Evolutionary conservation across 2,888 invertebrate genomes (phyloP).

Genomic region (Neoascia interrupta): DNA sequence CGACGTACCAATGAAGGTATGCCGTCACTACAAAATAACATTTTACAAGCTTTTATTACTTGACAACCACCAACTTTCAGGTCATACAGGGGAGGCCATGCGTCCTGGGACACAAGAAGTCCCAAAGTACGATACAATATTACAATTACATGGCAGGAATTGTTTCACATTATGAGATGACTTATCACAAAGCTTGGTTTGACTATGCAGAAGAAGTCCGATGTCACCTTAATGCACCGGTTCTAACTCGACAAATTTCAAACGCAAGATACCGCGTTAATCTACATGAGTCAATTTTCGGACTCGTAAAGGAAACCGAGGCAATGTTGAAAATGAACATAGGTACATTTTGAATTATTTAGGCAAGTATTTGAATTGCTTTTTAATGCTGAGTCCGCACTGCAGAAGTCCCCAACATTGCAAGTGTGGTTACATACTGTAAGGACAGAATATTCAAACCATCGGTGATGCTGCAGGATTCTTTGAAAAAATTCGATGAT

Average conservation of each 20-base stretch:
- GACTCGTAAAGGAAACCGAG: conserved; percentile 89
- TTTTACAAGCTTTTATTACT: background rate
- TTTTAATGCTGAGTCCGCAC: background rate
- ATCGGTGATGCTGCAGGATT: conserved; percentile 82
- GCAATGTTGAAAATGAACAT: conserved; percentile 89
- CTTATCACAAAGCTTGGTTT: conserved; percentile 90
- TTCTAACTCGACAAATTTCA: conserved; percentile 84
- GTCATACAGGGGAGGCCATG: conserved; percentile 73
- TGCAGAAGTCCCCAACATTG: conserved; percentile 87
- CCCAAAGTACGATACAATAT: conserved; percentile 87
- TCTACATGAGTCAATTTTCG: conserved; percentile 86
- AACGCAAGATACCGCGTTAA: conserved; percentile 85
- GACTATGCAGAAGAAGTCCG: conserved; percentile 87
- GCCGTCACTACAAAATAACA: conserved; percentile 69
- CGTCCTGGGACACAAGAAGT: conserved; percentile 84
- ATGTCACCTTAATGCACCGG: conserved; percentile 83
- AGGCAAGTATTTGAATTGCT: background rate
- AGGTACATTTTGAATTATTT: conserved; percentile 77
- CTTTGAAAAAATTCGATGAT: conserved; percentile 84
- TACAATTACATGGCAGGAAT: conserved; percentile 90
- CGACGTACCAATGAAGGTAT: conserved; percentile 86
- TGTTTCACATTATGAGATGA: conserved; percentile 90
- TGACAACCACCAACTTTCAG: conserved; percentile 14
- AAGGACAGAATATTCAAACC: conserved; percentile 85
- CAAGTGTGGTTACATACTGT: conserved; percentile 87